Percentiles rank a stretch among this genome's conserved stretches.
These are phyloP conservation scores for Phaedon cochleariae DNA, from an alignment of 2,888 invertebrate genomes.

Conservation along the genomic window DNA sequence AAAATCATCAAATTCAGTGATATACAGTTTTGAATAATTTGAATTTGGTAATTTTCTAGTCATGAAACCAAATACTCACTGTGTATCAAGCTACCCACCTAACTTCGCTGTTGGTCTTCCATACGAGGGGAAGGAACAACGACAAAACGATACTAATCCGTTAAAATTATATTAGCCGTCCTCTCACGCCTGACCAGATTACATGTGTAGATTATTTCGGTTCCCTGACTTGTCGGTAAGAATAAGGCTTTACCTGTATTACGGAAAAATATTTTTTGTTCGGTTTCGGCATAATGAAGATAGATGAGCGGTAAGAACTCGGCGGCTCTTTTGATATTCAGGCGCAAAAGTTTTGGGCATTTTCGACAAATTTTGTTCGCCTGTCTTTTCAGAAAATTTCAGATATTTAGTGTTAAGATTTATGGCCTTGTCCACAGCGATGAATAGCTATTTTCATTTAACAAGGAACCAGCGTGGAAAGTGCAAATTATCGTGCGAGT, in stretches of 20 bases:
- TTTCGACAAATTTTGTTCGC: neutral
- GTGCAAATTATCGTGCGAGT: too few species aligned
- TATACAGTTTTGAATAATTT: too few species aligned
- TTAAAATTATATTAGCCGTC: constrained; percentile 37
- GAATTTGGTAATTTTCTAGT: too few species aligned
- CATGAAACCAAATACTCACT: too few species aligned
- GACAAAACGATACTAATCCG: constrained; percentile 40
- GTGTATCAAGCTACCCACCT: neutral
- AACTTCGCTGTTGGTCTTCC: constrained; percentile 25
- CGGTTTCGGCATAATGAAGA: neutral
- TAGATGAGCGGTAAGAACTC: neutral
- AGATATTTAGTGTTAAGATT: neutral
- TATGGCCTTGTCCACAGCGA: neutral
- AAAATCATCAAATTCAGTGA: too few species aligned
- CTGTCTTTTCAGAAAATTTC: neutral
- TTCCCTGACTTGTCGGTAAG: constrained; percentile 49
- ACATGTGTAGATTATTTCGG: constrained; percentile 56
- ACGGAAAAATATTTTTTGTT: constrained; percentile 19
- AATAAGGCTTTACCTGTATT: constrained; percentile 39
- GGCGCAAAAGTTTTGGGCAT: neutral
- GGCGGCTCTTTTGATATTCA: neutral
- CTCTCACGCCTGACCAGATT: constrained; percentile 52
- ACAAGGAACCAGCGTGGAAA: too few species aligned
- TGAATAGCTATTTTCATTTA: neutral
- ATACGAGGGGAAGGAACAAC: constrained; percentile 10